phyloP scores from a whole-genome alignment of 2,888 invertebrate species.

The Oxytorus armatus region DNA sequence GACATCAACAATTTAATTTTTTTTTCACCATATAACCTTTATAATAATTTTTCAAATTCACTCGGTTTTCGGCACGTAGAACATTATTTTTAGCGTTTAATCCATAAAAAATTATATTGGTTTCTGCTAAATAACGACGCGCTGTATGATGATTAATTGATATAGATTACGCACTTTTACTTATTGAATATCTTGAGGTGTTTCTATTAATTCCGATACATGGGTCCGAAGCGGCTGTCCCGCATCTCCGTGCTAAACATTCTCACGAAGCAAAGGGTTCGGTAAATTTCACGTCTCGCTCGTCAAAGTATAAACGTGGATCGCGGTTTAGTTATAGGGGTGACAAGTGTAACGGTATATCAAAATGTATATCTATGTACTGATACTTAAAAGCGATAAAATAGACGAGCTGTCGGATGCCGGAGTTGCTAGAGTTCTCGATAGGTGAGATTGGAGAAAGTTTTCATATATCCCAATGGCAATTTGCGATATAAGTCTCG shows the following conservation, averaged over 20 bases:
- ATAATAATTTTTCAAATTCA: too few species aligned
- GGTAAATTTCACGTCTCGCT: slow-evolving; percentile 75
- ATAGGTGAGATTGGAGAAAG: not conserved
- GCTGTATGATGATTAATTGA: too few species aligned
- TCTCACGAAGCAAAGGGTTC: slow-evolving; percentile 69
- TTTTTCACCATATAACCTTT: too few species aligned
- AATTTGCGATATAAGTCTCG: not conserved
- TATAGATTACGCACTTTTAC: too few species aligned
- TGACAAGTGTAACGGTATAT: too few species aligned
- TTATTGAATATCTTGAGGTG: not conserved
- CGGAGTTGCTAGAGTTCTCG: slow-evolving; percentile 1
- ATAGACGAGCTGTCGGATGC: slow-evolving; percentile 1
- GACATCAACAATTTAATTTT: too few species aligned
- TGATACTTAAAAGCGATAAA: not conserved
- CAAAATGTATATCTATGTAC: not conserved
- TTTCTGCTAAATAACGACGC: too few species aligned
- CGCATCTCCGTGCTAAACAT: slow-evolving; percentile 37
- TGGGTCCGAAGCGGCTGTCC: not conserved
- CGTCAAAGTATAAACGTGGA: slow-evolving; percentile 63
- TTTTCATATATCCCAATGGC: not conserved
- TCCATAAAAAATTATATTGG: too few species aligned
- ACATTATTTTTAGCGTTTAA: too few species aligned
- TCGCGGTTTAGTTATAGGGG: not conserved
- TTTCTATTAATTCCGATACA: too few species aligned
- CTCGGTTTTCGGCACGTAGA: too few species aligned